phyloP scores from a whole-genome alignment of 1,140 invertebrate genomes.

The Zaprionus vittiger region DNA sequence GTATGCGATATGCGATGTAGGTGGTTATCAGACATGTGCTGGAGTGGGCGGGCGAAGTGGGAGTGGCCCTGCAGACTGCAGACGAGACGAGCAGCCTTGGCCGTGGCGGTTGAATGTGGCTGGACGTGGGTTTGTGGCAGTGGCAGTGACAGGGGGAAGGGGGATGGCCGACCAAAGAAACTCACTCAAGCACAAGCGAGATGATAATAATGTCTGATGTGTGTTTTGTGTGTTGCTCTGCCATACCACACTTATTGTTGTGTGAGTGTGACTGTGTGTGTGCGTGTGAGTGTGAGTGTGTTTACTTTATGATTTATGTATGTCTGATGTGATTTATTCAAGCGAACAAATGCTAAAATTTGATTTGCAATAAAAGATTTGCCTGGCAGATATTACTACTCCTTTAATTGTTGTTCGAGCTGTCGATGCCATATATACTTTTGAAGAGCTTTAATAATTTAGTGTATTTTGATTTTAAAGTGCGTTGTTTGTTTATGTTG shows the following conservation, averaged over 20 bases:
- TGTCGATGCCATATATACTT: background rate
- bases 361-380: constrained; percentile 76
- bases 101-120: constrained; percentile 43
- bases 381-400: background rate
- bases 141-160: background rate
- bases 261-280: constrained; percentile 8
- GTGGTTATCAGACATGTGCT: constrained; percentile 62
- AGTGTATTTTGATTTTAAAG: background rate
- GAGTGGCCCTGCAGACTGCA: background rate
- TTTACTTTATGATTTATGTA: constrained; percentile 77
- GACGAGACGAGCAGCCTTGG: constrained; percentile 54
- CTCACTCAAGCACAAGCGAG: constrained; percentile 81
- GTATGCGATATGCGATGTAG: constrained; percentile 43
- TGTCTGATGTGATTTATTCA: constrained; percentile 83
- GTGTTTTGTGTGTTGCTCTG: constrained; percentile 69
- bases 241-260: constrained; percentile 48
- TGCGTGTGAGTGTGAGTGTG: constrained; percentile 41
- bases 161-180: constrained; percentile 58
- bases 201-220: constrained; percentile 83
- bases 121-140: background rate
- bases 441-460: constrained; percentile 45
- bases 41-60: constrained; percentile 8
- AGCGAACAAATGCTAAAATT: constrained; percentile 77
- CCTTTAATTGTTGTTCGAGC: constrained; percentile 1
- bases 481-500: background rate